These are phyloP conservation scores for Stenodema calcarata DNA, from an alignment of 2,888 invertebrate genomes.

Conservation along the genomic window DNA sequence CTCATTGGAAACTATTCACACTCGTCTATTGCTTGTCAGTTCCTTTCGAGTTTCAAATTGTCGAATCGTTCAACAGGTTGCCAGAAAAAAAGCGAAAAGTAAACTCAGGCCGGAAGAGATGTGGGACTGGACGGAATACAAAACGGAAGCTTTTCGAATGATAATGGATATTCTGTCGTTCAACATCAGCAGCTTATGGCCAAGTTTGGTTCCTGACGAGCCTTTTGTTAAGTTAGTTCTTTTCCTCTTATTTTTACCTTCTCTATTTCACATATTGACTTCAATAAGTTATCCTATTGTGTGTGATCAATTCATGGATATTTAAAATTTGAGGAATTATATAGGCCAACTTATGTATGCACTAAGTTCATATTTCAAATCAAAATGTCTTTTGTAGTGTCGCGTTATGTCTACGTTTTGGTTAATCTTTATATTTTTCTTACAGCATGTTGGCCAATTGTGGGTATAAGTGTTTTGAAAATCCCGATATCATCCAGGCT, in stretches of 20 bases:
- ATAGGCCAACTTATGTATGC: too few relatives aligned
- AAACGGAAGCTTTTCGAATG: slow-evolving; percentile 71
- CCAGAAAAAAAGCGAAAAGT: slow-evolving; percentile 59
- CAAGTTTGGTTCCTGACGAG: slow-evolving; percentile 82
- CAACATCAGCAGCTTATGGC: slow-evolving; percentile 78
- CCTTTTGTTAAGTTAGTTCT: slow-evolving; percentile 78
- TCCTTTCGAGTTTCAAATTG: too few relatives aligned
- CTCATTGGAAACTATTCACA: too few relatives aligned
- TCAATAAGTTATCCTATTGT: too few relatives aligned
- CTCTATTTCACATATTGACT: too few relatives aligned
- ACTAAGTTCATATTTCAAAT: too few relatives aligned
- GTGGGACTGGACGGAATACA: slow-evolving; percentile 72
- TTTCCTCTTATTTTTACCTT: too few relatives aligned
- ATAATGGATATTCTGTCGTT: slow-evolving; percentile 73
- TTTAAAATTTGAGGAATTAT: too few relatives aligned
- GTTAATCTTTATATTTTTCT: slow-evolving; percentile 57
- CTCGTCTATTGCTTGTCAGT: too few relatives aligned
- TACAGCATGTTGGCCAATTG: slow-evolving; percentile 73
- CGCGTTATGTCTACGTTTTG: neutral
- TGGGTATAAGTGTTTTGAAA: slow-evolving; percentile 76
- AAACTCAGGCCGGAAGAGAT: slow-evolving; percentile 58
- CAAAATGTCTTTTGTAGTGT: too few relatives aligned
- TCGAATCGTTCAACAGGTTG: neutral
- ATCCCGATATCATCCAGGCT: slow-evolving; percentile 65
- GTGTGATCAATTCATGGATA: too few relatives aligned